A percentile compares a stretch with the other conserved stretches of the same genome.
phyloP scores from a whole-genome alignment of 53 echinoderm and acorn worm species.

The Echinarachnius parma region DNA sequence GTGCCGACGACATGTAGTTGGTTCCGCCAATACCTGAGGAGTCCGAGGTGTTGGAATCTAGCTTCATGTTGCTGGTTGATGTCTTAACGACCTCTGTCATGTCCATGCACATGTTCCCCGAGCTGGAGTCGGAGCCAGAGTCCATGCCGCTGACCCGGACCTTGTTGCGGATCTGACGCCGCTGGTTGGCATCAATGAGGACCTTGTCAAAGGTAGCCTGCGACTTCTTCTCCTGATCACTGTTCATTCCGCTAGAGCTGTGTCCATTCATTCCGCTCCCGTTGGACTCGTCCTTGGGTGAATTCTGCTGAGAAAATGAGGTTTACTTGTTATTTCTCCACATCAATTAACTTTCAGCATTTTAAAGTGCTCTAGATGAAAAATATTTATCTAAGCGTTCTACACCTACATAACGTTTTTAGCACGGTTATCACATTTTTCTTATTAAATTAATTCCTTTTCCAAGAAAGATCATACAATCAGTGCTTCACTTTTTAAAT shows the following conservation, averaged over 20 bases:
- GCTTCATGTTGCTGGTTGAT: neutral
- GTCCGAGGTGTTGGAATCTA: slow-evolving; percentile 25
- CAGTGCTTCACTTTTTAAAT: no score
- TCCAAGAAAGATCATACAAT: no score
- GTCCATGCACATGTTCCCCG: slow-evolving; percentile 34
- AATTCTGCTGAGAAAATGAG: neutral
- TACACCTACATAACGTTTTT: neutral
- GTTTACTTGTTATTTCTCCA: no score
- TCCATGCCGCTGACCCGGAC: slow-evolving; percentile 26
- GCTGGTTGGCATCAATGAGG: slow-evolving; percentile 68
- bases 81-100: neutral
- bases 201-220: slow-evolving; percentile 80
- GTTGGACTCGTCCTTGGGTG: slow-evolving; percentile 35
- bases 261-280: slow-evolving; percentile 20
- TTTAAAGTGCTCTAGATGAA: no score
- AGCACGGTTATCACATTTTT: neutral
- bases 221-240: slow-evolving; percentile 49
- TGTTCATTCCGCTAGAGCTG: slow-evolving; percentile 34
- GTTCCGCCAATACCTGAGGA: slow-evolving; percentile 32
- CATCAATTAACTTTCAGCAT: no score
- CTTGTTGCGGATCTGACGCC: slow-evolving; percentile 72
- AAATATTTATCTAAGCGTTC: no score
- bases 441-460: neutral
- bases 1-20: slow-evolving; percentile 43
- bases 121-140: slow-evolving; percentile 54